These are phyloP conservation scores for Epistrophe eligans DNA, from an alignment of 2,888 invertebrate genomes.

Conservation along the genomic window DNA sequence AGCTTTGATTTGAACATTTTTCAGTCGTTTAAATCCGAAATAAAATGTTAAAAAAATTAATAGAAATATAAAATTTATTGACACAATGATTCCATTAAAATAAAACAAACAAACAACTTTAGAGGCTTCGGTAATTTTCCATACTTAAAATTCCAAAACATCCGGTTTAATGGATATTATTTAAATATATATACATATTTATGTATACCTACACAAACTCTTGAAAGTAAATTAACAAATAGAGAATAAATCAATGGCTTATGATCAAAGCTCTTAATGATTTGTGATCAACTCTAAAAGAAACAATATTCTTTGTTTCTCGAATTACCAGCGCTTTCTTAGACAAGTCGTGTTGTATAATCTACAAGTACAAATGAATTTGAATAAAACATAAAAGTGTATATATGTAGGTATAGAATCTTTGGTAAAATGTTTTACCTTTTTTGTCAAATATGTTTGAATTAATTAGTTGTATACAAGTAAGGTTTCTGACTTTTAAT, in stretches of 20 bases:
- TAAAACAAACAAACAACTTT: slow-evolving; percentile 14
- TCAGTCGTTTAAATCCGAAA: too few species aligned
- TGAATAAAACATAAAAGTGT: too few species aligned
- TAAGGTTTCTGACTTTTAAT: too few species aligned
- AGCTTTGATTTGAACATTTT: too few species aligned
- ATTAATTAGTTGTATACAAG: too few species aligned
- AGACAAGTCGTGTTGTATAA: too few species aligned
- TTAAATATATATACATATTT: neutral
- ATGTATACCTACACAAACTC: neutral
- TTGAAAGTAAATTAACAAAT: neutral
- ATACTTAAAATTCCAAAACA: slow-evolving; percentile 30
- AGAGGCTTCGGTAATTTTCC: slow-evolving; percentile 19
- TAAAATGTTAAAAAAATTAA: too few species aligned
- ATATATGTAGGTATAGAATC: too few species aligned
- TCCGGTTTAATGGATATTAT: slow-evolving; percentile 42
- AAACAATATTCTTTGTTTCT: slow-evolving; percentile 2
- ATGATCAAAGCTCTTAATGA: neutral
- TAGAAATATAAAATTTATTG: neutral
- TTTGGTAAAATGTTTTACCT: too few species aligned
- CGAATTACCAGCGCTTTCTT: neutral
- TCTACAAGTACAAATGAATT: too few species aligned
- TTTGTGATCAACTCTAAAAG: neutral
- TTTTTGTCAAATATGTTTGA: too few species aligned
- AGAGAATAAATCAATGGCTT: slow-evolving; percentile 17
- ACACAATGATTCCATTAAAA: neutral